Evolutionary conservation across 1,140 invertebrate species (phyloP), one percentile per base, ranked within the genome.

Genomic region (Papilio polytes): DNA sequence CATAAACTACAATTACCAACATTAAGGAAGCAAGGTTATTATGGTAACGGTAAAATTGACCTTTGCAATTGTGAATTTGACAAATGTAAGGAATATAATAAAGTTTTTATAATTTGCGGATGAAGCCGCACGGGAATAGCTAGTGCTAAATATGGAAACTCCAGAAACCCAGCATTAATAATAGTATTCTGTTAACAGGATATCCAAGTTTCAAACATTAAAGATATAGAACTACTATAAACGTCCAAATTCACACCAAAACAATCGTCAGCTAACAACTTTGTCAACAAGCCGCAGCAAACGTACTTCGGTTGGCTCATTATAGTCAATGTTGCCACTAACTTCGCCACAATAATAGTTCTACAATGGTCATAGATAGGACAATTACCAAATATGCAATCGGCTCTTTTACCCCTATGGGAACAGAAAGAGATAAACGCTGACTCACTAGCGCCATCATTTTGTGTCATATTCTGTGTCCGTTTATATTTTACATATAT

Each of bases 231-330:
- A n/a, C n/a, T 51, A 48, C 46, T 48, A 48, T 18, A 56, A 56
- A 56, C n/a, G 53, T 53, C 51, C 51, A 48, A 48, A 48, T 53
- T 53, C 4, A 53, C 18, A 56, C 53, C 53, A 56, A 56, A 56
- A 56, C n/a, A 56, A 56, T 56, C 53, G 18, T 63, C 22, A 31
- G 22, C 59, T 63, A 59, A 1, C 18, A 63, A 63, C 59, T 63
- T 63, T 63, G 59, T 63, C 2, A 22, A 63, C 22, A 26, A 63
- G 22, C 59, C 59, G 59, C 59, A 26, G 10, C 22, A 26, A 63
- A 63, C 59, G 59, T 63, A 59, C 56, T 59, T 63, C 15, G 59
- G 22, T 63, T 63, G 20, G 59, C 59, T 63, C 26, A 63, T 63
- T 63, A 63, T 26, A 63, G 59, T 63, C 0, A 63, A 26, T 63